Percentiles rank a stretch among this genome's conserved stretches.
Conservation (phyloP, 2,888 invertebrate genomes). For the Asteroscopus sphinx region DNA sequence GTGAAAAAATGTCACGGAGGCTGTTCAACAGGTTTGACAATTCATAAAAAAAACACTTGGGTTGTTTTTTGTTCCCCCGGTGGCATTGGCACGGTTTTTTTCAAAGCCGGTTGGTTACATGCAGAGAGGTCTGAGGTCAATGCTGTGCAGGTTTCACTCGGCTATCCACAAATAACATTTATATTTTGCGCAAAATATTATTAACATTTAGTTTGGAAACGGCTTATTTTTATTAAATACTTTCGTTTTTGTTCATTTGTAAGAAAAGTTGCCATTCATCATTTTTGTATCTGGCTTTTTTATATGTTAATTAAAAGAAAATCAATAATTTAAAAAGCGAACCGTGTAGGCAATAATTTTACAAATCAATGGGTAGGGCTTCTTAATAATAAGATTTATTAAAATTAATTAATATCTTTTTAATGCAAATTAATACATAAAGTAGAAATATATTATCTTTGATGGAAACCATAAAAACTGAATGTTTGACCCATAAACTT, state of each 20-base stretch:
- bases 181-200: constrained; percentile 1
- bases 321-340: background rate
- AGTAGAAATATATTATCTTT: background rate
- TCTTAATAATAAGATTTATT: constrained; percentile 22
- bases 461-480: too few relatives aligned
- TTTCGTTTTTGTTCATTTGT: background rate
- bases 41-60: constrained; percentile 18
- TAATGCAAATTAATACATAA: constrained; percentile 16
- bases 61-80: constrained; percentile 45
- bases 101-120: constrained; percentile 63
- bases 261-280: too few relatives aligned
- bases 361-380: constrained; percentile 11
- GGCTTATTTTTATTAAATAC: background rate
- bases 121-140: constrained; percentile 69
- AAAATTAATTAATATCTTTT: constrained; percentile 6
- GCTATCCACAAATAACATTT: constrained; percentile 8
- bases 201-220: background rate
- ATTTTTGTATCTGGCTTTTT: constrained; percentile 7
- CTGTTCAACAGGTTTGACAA: constrained; percentile 35
- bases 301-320: background rate
- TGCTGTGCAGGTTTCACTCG: constrained; percentile 62
- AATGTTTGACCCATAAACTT: too few relatives aligned
- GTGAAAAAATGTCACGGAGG: constrained; percentile 15
- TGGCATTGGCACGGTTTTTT: constrained; percentile 76
- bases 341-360: constrained; percentile 17